A percentile compares a stretch with the other conserved stretches of the same genome.
Evolutionary conservation across 1,140 invertebrate species (phyloP).

Genomic region (Bombus confusus): DNA sequence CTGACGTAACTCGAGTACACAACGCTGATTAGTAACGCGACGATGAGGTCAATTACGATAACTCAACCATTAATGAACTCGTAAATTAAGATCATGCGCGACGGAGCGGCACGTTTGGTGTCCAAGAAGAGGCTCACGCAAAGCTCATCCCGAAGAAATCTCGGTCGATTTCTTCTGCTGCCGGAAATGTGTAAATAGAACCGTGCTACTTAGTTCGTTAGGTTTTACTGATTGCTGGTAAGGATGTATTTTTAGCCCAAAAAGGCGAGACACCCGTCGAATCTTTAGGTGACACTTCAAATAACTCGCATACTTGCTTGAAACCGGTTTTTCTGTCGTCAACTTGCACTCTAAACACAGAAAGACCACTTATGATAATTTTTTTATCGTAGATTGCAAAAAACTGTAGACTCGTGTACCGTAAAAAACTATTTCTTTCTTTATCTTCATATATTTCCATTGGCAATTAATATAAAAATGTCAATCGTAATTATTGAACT

Average conservation of each 20-base stretch:
- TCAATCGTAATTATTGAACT: neutral
- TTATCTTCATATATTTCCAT: too few species aligned
- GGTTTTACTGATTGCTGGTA: neutral
- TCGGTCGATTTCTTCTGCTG: slow-evolving; percentile 7
- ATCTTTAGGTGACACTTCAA: neutral
- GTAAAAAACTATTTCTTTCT: neutral
- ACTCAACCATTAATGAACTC: slow-evolving; percentile 36
- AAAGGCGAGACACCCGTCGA: neutral
- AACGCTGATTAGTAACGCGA: slow-evolving; percentile 26
- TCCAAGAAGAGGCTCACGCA: neutral
- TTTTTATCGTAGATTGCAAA: neutral
- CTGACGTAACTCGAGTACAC: slow-evolving; percentile 22
- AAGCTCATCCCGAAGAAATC: slow-evolving; percentile 7
- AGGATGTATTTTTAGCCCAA: neutral
- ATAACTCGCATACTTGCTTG: too few species aligned
- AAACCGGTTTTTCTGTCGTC: slow-evolving; percentile 4
- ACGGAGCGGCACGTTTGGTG: neutral
- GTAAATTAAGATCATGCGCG: slow-evolving; percentile 5
- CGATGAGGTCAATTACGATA: slow-evolving; percentile 50
- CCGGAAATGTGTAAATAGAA: neutral
- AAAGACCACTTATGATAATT: neutral
- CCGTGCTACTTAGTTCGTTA: neutral
- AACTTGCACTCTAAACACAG: slow-evolving; percentile 8
- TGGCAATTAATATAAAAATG: neutral
- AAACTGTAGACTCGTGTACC: neutral